Evolutionary conservation across 2,113 vertebrate species (phyloP), one percentile per base, ranked within the genome.

Genomic region (Albula goreensis): DNA sequence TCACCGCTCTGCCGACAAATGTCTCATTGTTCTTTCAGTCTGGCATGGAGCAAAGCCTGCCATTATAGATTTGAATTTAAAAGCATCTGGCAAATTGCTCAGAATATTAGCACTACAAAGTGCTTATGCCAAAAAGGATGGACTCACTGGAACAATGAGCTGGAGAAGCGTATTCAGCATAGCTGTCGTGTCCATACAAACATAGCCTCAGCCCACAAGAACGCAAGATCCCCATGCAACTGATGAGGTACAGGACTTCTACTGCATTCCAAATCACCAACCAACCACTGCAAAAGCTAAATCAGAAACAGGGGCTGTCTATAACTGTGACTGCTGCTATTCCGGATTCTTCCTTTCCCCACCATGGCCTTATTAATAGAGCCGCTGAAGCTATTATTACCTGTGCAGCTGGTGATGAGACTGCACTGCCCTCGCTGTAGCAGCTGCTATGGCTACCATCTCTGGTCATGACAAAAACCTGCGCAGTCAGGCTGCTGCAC

Each of bases 311-410:
- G 31, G 31, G 19, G 79, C n/a, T 13, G 79, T 80, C 79, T 80
- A 80, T 50, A 80, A 80, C 15, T 51, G 50, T 41, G 25, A 15
- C 31, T 50, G 78, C 15, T 13, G 41, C 78, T 13, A 19, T 17
- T 50, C 78, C 1, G 31, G 31, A n/a, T 49, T 5, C 15, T 50
- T 31, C 78, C 13, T 31, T 17, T 41, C 50, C 49, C 80, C 50
- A 50, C n/a, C 17, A 31, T 12, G 1, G 4, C 50, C 51, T 81
- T 80, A 85, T 85, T 85, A 80, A 66, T 85, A 85, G 78, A 5
- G 1, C n/a, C 78, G 12, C 52, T 50, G 56, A 41, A 63, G 84
- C 84, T 80, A 80, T 85, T 66, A 63, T 80, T 80, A 80, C 78
- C 78, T 63, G 25, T 9, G 49, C 9, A 77, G 49, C 78, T 80